These are phyloP conservation scores for Pyrrhia umbra DNA, from an alignment of 2,888 invertebrate species.

Conservation along the genomic window DNA sequence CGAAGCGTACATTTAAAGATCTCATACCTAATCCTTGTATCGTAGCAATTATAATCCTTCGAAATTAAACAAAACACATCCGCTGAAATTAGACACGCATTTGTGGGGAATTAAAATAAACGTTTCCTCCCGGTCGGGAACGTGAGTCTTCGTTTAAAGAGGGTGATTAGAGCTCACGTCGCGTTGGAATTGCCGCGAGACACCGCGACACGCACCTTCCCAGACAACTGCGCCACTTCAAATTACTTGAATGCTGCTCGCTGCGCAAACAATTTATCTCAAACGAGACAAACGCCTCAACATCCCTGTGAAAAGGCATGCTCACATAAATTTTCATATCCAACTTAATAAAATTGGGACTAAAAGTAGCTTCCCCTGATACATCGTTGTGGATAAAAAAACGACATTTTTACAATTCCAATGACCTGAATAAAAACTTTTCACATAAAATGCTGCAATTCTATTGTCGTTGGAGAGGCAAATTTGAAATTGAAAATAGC, in stretches of 20 bases:
- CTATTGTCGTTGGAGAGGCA: conserved; percentile 80
- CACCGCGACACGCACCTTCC: conserved; percentile 73
- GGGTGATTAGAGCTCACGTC: conserved; percentile 84
- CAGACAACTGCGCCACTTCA: conserved; percentile 67
- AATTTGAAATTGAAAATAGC: conserved; percentile 87
- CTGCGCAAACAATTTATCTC: conserved; percentile 64
- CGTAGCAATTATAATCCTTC: conserved; percentile 75
- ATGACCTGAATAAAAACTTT: conserved; percentile 77
- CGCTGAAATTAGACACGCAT: conserved; percentile 83
- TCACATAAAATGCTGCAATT: conserved; percentile 79
- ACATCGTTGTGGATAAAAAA: conserved; percentile 56
- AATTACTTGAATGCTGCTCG: conserved; percentile 54
- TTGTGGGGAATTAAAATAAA: conserved; percentile 86
- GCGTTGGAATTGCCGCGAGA: conserved; percentile 76
- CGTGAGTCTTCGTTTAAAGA: conserved; percentile 83
- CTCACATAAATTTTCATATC: conserved; percentile 35
- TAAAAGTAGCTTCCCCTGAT: conserved; percentile 49
- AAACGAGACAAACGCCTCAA: conserved; percentile 47
- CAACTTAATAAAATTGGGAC: conserved; percentile 33
- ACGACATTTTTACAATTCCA: conserved; percentile 69
- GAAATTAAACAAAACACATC: conserved; percentile 83
- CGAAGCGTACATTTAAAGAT: conserved; percentile 34
- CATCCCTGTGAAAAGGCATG: conserved; percentile 26
- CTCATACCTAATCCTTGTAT: conserved; percentile 59
- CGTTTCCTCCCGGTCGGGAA: conserved; percentile 75